Evolutionary conservation across 2,888 invertebrate species (phyloP).

Genomic region (Apocheima hispidaria): DNA sequence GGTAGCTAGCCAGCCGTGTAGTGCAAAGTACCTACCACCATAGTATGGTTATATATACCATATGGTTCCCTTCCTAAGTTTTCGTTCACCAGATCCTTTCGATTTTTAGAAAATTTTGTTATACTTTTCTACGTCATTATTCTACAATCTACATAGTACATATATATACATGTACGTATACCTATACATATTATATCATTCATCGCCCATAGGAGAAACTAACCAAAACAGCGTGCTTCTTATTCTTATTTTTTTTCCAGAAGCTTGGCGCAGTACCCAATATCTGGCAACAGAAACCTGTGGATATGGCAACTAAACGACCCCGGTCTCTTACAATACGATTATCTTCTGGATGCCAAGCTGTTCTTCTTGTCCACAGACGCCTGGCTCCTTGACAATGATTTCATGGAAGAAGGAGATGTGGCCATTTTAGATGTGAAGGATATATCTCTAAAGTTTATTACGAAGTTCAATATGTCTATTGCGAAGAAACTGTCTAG

Average conservation of each 20-base stretch:
- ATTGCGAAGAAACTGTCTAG: constrained; percentile 87
- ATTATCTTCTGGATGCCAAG: constrained; percentile 68
- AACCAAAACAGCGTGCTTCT: not conserved
- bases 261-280: constrained; percentile 63
- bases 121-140: too few relatives aligned
- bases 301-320: constrained; percentile 81
- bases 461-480: constrained; percentile 88
- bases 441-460: constrained; percentile 70
- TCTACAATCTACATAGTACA: too few relatives aligned
- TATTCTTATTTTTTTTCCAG: constrained; percentile 54
- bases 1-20: too few relatives aligned
- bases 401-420: constrained; percentile 61
- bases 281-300: constrained; percentile 62
- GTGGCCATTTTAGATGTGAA: constrained; percentile 72
- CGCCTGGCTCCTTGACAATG: constrained; percentile 63
- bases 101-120: too few relatives aligned
- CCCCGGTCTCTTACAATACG: constrained; percentile 72
- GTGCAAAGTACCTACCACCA: too few relatives aligned
- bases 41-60: too few relatives aligned
- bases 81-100: too few relatives aligned
- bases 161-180: too few relatives aligned
- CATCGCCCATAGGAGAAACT: too few relatives aligned
- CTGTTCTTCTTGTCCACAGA: constrained; percentile 69
- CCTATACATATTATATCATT: too few relatives aligned
- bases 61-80: too few relatives aligned